phyloP scores from a whole-genome alignment of 2,113 vertebrate species.

The Laterallus jamaicensis region DNA sequence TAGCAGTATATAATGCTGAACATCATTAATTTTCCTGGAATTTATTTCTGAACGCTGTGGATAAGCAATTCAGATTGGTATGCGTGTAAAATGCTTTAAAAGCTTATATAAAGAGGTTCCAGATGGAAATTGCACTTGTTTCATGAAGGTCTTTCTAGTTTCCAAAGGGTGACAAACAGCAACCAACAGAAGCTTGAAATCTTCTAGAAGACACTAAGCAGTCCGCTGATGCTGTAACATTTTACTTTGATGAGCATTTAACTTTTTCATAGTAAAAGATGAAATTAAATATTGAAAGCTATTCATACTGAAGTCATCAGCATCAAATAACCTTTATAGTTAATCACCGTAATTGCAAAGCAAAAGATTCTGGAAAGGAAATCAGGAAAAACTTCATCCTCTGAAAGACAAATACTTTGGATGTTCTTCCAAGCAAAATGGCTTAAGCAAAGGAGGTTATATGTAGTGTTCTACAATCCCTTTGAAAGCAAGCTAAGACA shows the following conservation, averaged over 20 bases:
- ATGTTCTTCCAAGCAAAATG: background rate
- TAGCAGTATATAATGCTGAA: background rate
- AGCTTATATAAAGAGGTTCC: background rate
- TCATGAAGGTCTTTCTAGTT: background rate
- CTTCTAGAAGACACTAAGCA: background rate
- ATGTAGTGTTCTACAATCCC: background rate
- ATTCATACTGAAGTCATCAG: background rate
- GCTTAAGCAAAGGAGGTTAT: background rate
- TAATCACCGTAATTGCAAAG: background rate
- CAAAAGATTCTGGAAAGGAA: background rate
- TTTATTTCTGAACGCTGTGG: background rate
- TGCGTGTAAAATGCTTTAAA: background rate
- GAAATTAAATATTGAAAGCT: background rate
- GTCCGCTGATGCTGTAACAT: background rate
- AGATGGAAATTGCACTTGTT: background rate
- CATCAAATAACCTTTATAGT: background rate
- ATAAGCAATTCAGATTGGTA: background rate
- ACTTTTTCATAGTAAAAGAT: background rate
- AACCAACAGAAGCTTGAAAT: background rate
- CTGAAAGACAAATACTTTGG: background rate
- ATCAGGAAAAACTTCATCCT: background rate
- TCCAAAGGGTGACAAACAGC: background rate
- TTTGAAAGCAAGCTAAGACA: background rate
- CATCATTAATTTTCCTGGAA: background rate
- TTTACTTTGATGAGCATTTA: background rate